phyloP scores from a whole-genome alignment of 2,797 vertebrate species.

The Kryptolebias ocellatus region DNA sequence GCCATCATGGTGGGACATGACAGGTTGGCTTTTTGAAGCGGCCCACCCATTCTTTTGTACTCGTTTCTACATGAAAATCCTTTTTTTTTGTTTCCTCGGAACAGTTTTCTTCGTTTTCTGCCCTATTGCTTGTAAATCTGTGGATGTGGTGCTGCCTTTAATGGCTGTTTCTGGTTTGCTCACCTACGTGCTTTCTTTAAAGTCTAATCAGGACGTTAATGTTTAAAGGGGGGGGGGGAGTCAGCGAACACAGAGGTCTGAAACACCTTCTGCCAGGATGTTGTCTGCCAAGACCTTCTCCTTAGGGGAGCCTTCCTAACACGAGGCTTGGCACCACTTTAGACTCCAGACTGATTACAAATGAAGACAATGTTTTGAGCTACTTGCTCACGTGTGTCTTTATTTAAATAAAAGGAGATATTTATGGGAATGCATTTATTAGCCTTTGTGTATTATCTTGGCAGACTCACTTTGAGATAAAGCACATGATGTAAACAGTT shows the following conservation, averaged over 20 bases:
- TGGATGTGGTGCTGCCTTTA: too few species aligned
- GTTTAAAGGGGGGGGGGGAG: slow-evolving; percentile 6
- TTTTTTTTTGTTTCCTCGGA: background rate
- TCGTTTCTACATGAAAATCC: background rate
- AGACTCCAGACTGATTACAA: slow-evolving; percentile 62
- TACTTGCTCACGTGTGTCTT: slow-evolving; percentile 30
- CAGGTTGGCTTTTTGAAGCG: slow-evolving; percentile 10
- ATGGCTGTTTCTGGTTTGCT: too few species aligned
- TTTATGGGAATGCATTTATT: slow-evolving; percentile 40
- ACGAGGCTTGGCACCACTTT: slow-evolving; percentile 59
- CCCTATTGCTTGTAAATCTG: too few species aligned
- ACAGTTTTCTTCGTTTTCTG: too few species aligned
- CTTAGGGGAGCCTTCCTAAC: slow-evolving; percentile 57
- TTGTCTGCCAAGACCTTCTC: slow-evolving; percentile 67
- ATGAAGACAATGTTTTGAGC: slow-evolving; percentile 69
- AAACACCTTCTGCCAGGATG: slow-evolving; percentile 65
- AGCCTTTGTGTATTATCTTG: slow-evolving; percentile 10
- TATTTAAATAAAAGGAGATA: slow-evolving; percentile 19
- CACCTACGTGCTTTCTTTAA: too few species aligned
- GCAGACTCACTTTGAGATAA: slow-evolving; percentile 7
- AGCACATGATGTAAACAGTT: background rate
- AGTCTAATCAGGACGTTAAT: too few species aligned
- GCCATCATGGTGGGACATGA: slow-evolving; percentile 2
- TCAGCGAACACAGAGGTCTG: slow-evolving; percentile 57
- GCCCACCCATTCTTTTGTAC: background rate